Conservation (phyloP, 1,140 invertebrate species). For the Maconellicoccus hirsutus region DNA sequence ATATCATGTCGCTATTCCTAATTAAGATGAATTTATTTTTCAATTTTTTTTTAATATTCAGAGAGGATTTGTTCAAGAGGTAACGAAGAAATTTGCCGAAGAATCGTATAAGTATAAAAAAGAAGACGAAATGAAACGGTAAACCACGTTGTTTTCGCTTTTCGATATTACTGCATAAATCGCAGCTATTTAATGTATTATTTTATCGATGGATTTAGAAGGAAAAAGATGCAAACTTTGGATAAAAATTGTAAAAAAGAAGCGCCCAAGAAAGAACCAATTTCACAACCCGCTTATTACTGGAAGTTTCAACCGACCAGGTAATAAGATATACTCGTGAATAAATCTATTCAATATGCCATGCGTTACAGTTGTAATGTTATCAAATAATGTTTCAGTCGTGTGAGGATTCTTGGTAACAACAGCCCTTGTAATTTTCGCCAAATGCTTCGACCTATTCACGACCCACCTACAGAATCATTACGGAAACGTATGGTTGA, state of each 20-base stretch:
- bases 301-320: background rate
- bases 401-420: background rate
- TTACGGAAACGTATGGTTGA: constrained; percentile 40
- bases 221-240: background rate
- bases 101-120: constrained; percentile 40
- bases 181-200: constrained; percentile 25
- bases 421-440: constrained; percentile 38
- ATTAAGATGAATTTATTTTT: background rate
- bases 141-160: constrained; percentile 26
- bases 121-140: constrained; percentile 42
- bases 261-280: background rate
- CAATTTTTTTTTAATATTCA: constrained; percentile 25
- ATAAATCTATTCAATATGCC: background rate
- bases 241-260: constrained; percentile 3
- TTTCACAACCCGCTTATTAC: background rate
- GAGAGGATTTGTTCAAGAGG: constrained; percentile 31
- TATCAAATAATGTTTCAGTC: background rate
- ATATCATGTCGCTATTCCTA: no score
- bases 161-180: no score
- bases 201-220: constrained; percentile 30
- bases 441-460: constrained; percentile 50
- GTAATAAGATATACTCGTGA: background rate
- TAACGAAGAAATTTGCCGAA: constrained; percentile 36
- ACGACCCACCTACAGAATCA: constrained; percentile 55
- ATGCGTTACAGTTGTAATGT: no score